phyloP scores from a whole-genome alignment of 2,113 vertebrate species.

The Chaenogobius annularis region DNA sequence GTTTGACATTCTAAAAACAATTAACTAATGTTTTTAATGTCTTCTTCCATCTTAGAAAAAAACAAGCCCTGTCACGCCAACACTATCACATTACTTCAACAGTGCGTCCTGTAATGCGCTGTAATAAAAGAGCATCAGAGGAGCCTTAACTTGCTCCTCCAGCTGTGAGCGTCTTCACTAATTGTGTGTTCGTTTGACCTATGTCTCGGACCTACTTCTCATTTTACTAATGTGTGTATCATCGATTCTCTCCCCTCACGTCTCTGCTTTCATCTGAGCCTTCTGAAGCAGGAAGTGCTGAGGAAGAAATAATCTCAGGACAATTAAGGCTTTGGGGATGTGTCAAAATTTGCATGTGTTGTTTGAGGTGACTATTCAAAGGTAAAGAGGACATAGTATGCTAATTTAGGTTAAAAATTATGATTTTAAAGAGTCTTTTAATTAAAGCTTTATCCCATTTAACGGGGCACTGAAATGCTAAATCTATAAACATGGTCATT shows the following conservation, averaged over 20 bases:
- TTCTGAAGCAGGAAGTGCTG: not conserved
- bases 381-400: no score
- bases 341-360: not conserved
- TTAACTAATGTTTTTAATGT: not conserved
- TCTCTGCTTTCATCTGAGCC: slow-evolving; percentile 21
- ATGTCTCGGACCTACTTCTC: slow-evolving; percentile 14
- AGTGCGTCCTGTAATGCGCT: slow-evolving; percentile 25
- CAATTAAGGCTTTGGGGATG: slow-evolving; percentile 12
- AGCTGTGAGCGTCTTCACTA: slow-evolving; percentile 32
- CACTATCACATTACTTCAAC: slow-evolving; percentile 17
- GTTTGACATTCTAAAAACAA: not conserved
- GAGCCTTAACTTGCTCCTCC: slow-evolving; percentile 28
- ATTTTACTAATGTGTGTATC: slow-evolving; percentile 34
- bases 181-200: slow-evolving; percentile 25
- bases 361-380: not conserved
- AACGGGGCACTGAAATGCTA: not conserved
- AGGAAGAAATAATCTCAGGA: not conserved
- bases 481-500: not conserved
- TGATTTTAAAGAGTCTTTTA: no score
- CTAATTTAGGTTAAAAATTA: no score
- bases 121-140: slow-evolving; percentile 26
- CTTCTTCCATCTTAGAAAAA: not conserved
- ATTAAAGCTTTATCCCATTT: no score
- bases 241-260: slow-evolving; percentile 15
- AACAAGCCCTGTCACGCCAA: slow-evolving; percentile 14